Evolutionary conservation across 2,888 invertebrate species (phyloP).

Genomic region (Synanthedon tipuliformis): DNA sequence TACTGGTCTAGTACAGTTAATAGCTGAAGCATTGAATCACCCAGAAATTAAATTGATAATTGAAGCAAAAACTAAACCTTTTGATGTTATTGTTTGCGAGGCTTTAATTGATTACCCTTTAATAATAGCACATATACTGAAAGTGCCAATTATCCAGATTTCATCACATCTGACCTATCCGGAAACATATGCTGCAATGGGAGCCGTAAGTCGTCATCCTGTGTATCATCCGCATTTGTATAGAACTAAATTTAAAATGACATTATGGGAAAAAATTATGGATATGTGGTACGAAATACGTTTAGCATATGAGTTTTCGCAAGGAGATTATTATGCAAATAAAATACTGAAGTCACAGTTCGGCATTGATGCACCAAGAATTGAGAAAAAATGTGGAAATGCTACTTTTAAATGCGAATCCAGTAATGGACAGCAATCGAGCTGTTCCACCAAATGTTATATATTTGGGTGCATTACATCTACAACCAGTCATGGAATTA

Average conservation of each 20-base stretch:
- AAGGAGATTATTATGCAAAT: constrained; percentile 5
- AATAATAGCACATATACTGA: neutral
- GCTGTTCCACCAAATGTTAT: constrained; percentile 42
- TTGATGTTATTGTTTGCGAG: constrained; percentile 4
- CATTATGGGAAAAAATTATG: constrained; percentile 12
- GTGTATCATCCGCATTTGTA: constrained; percentile 12
- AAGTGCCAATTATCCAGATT: constrained; percentile 3
- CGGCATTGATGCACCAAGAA: constrained; percentile 16
- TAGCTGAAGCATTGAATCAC: neutral
- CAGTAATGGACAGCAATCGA: constrained; percentile 30
- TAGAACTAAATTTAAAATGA: constrained; percentile 10
- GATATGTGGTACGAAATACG: constrained; percentile 6
- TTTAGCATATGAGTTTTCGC: neutral
- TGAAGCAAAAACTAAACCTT: neutral
- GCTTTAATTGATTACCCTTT: neutral
- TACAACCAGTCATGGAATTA: constrained; percentile 25
- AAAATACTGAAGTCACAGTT: constrained; percentile 11
- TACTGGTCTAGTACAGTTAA: neutral
- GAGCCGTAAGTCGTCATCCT: constrained; percentile 20
- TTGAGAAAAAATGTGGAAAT: constrained; percentile 25
- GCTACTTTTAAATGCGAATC: constrained; percentile 42
- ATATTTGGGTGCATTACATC: constrained; percentile 42
- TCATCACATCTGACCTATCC: constrained; percentile 1
- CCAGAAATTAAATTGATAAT: constrained; percentile 1
- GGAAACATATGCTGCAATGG: constrained; percentile 13